These are phyloP conservation scores for Scortum barcoo DNA, from an alignment of 2,113 vertebrate genomes.

Conservation along the genomic window DNA sequence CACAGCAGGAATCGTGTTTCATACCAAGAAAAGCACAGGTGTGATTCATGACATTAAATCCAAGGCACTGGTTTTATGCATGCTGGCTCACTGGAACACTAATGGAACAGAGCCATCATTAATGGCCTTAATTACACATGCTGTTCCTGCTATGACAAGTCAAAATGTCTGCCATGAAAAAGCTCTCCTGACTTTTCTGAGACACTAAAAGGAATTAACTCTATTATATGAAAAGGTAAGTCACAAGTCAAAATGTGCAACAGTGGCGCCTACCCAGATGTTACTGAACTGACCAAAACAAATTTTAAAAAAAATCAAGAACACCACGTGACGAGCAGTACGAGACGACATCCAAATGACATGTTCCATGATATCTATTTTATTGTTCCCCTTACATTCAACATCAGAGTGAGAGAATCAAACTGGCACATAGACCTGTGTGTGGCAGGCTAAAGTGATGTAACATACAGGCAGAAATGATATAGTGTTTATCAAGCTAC, in stretches of 20 bases:
- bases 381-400: slow-evolving; percentile 58
- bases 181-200: too few species aligned
- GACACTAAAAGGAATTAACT: too few species aligned
- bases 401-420: slow-evolving; percentile 34
- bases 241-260: not conserved
- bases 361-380: slow-evolving; percentile 16
- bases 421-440: slow-evolving; percentile 2
- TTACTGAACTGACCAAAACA: not conserved
- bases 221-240: not conserved
- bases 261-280: not conserved
- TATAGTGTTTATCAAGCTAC: not conserved
- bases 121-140: too few species aligned
- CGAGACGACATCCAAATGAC: not conserved
- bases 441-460: not conserved
- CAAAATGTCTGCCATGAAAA: too few species aligned
- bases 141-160: too few species aligned
- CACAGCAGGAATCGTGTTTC: not conserved
- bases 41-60: not conserved
- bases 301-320: not conserved
- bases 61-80: too few species aligned
- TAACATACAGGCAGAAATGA: not conserved
- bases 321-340: too few species aligned
- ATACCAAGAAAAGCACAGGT: not conserved
- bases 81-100: too few species aligned
- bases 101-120: too few species aligned